A percentile compares a stretch with the other conserved stretches of the same genome.
phyloP scores from a whole-genome alignment of 2,113 vertebrate genomes.

The Ivindomyrus marchei region DNA sequence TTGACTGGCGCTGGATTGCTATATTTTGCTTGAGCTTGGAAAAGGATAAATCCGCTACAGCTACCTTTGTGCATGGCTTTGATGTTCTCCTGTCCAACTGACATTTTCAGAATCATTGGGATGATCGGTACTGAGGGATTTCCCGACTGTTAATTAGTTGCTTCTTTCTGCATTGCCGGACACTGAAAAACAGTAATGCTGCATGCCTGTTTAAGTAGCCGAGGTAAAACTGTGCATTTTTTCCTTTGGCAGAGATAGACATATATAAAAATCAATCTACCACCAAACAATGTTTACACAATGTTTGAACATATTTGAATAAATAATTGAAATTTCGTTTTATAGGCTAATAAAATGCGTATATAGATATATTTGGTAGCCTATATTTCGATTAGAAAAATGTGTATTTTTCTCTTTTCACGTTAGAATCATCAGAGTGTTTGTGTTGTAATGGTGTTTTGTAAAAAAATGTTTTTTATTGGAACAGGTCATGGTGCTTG shows the following conservation, averaged over 20 bases:
- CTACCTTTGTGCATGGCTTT: conserved; percentile 12
- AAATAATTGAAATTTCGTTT: neutral
- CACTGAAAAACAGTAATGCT: neutral
- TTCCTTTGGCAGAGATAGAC: neutral
- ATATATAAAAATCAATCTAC: neutral
- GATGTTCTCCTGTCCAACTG: neutral
- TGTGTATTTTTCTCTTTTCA: neutral
- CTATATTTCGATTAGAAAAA: neutral
- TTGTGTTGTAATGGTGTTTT: neutral
- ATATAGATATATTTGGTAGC: neutral
- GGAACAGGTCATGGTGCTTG: neutral
- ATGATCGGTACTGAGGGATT: neutral
- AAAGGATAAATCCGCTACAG: neutral
- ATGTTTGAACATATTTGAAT: neutral
- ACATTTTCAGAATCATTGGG: conserved; percentile 1
- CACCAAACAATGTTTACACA: neutral
- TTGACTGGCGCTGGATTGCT: neutral
- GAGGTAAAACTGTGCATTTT: neutral
- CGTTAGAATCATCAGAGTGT: neutral
- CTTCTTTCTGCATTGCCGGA: neutral
- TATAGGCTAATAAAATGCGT: neutral
- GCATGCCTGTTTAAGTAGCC: neutral
- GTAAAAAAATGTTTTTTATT: neutral
- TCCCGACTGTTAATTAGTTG: neutral
- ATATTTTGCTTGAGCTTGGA: neutral